Conservation (phyloP, 2,797 vertebrate species). For the Tolypeutes matacus region DNA sequence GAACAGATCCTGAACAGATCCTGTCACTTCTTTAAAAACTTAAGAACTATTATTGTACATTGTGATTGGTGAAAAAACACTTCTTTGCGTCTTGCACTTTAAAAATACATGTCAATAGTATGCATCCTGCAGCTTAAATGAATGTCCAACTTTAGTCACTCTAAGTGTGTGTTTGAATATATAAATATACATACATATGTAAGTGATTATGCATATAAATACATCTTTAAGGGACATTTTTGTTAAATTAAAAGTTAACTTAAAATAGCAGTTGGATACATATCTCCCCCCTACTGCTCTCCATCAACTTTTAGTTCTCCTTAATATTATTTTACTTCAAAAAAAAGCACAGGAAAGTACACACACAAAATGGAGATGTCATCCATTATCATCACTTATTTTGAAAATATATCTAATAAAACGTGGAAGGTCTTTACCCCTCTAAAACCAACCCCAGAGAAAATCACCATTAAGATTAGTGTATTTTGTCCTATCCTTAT, state of each 20-base stretch:
- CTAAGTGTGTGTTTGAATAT: neutral
- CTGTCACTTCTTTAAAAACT: slow-evolving; percentile 41
- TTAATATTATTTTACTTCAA: slow-evolving; percentile 28
- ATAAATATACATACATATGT: neutral
- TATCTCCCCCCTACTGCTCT: neutral
- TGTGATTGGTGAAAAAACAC: neutral
- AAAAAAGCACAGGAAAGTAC: slow-evolving; percentile 31
- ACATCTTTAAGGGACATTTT: neutral
- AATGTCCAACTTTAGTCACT: neutral
- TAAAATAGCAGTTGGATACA: neutral
- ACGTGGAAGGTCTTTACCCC: slow-evolving; percentile 11
- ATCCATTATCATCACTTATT: neutral
- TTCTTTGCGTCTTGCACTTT: slow-evolving; percentile 1
- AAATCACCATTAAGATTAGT: slow-evolving; percentile 23
- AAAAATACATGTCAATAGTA: slow-evolving; percentile 8
- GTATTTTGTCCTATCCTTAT: slow-evolving; percentile 10
- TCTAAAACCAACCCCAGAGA: slow-evolving; percentile 7
- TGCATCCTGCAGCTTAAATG: neutral
- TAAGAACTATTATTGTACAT: neutral
- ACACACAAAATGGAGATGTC: neutral
- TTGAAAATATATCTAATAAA: neutral
- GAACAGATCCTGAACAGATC: slow-evolving; percentile 47
- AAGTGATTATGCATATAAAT: neutral
- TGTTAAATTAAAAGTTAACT: slow-evolving; percentile 21
- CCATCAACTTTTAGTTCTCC: neutral